Percentiles rank a stretch among this genome's conserved stretches.
Evolutionary conservation across 2,888 invertebrate genomes (phyloP).

Genomic region (Alviniconcha strummeri): DNA sequence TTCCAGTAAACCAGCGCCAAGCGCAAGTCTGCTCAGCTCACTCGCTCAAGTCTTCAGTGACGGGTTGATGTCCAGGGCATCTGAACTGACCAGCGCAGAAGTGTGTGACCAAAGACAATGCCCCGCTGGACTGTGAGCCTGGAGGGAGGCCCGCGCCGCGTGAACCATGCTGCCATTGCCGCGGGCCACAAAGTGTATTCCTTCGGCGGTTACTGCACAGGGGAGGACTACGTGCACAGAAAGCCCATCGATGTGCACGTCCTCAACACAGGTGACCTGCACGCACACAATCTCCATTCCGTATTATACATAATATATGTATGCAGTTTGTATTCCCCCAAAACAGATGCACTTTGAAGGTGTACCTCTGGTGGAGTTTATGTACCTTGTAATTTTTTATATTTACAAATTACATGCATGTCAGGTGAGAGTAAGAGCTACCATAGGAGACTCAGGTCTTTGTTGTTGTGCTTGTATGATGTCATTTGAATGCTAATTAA

Average conservation of each 20-base stretch:
- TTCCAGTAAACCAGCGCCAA: too few species aligned
- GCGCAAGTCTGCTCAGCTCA: too few species aligned
- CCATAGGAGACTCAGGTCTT: too few species aligned
- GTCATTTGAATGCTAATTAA: too few species aligned
- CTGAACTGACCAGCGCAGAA: too few species aligned
- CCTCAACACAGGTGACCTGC: constrained; percentile 81
- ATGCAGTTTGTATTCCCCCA: not conserved
- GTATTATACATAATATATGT: not conserved
- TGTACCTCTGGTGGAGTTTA: too few species aligned
- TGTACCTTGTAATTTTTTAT: too few species aligned
- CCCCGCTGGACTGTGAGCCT: constrained; percentile 85
- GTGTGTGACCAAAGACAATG: constrained; percentile 41
- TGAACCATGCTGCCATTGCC: constrained; percentile 92
- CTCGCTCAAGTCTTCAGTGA: too few species aligned
- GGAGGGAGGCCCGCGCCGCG: constrained; percentile 92
- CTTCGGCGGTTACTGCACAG: constrained; percentile 94
- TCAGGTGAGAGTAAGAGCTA: too few species aligned
- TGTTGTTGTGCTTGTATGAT: too few species aligned
- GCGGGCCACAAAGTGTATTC: constrained; percentile 85
- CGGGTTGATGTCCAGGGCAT: too few species aligned
- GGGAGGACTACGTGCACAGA: constrained; percentile 81
- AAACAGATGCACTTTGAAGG: not conserved
- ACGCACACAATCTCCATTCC: not conserved
- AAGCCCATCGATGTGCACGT: constrained; percentile 89
- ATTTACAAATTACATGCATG: too few species aligned